A percentile compares a stretch with the other conserved stretches of the same genome.
phyloP scores from a whole-genome alignment of 2,888 invertebrate species.

The Sclerodermus sp. region DNA sequence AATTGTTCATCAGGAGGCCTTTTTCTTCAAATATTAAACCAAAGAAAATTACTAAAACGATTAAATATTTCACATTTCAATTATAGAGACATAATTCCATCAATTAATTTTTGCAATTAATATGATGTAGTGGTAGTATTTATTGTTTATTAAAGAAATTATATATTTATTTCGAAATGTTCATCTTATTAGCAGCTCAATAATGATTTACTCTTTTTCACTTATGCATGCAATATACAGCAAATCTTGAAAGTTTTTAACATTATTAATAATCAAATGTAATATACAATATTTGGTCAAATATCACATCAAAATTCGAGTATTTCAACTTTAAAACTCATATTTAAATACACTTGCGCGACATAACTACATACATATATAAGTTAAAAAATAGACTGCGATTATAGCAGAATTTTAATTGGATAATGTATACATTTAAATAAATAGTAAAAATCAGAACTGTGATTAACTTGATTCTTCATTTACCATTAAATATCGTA shows the following conservation, averaged over 20 bases:
- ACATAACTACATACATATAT: not conserved
- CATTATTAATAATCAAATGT: not conserved
- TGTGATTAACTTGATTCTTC: too few relatives aligned
- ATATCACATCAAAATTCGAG: constrained; percentile 18
- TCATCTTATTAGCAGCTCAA: not conserved
- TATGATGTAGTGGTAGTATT: not conserved
- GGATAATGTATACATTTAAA: not conserved
- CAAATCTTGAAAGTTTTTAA: not conserved
- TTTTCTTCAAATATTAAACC: not conserved
- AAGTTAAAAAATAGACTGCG: not conserved
- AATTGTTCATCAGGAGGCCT: constrained; percentile 13
- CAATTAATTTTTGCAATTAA: not conserved
- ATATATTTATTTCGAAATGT: not conserved
- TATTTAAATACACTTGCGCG: not conserved
- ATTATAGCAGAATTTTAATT: not conserved
- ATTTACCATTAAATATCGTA: too few relatives aligned
- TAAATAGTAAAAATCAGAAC: too few relatives aligned
- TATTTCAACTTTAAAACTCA: constrained; percentile 5
- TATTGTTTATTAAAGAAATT: not conserved
- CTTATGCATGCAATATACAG: not conserved
- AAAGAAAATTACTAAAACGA: too few relatives aligned
- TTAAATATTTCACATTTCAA: too few relatives aligned
- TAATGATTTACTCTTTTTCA: not conserved
- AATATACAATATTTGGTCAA: constrained; percentile 21
- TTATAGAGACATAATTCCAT: too few relatives aligned